A percentile compares a stretch with the other conserved stretches of the same genome.
Evolutionary conservation across 2,888 invertebrate genomes (phyloP).

Genomic region (Helobdella robusta): DNA sequence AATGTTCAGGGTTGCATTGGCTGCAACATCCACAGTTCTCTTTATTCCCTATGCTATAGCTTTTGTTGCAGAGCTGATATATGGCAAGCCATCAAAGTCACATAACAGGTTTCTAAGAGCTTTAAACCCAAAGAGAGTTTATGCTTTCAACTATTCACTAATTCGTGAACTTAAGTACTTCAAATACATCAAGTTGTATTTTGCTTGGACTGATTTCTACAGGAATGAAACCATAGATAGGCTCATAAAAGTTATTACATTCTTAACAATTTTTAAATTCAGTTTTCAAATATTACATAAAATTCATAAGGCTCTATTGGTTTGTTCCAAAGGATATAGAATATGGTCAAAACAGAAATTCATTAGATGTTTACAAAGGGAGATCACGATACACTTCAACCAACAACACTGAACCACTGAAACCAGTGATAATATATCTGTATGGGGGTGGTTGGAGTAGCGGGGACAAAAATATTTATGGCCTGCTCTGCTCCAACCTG

Average conservation of each 20-base stretch:
- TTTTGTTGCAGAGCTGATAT: constrained; percentile 41
- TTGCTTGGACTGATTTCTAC: constrained; percentile 42
- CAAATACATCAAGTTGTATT: constrained; percentile 38
- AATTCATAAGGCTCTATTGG: background rate
- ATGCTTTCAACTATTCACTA: constrained; percentile 40
- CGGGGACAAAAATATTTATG: constrained; percentile 45
- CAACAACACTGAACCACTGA: background rate
- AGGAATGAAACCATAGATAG: constrained; percentile 34
- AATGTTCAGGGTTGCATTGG: constrained; percentile 26
- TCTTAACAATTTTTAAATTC: background rate
- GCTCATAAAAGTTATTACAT: constrained; percentile 39
- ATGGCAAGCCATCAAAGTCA: constrained; percentile 38
- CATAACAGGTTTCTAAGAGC: constrained; percentile 39
- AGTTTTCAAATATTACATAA: background rate
- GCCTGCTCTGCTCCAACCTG: constrained; percentile 41
- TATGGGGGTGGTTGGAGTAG: constrained; percentile 46
- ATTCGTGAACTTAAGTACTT: constrained; percentile 37
- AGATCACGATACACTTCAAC: background rate
- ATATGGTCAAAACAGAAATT: constrained; percentile 16
- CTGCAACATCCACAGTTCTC: constrained; percentile 39
- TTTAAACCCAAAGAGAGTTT: constrained; percentile 42
- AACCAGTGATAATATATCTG: constrained; percentile 43
- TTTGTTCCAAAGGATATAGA: constrained; percentile 10
- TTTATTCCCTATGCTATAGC: constrained; percentile 44
- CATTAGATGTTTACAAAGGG: background rate